These are phyloP conservation scores for Elegia similella DNA, from an alignment of 2,888 invertebrate species.

Conservation along the genomic window DNA sequence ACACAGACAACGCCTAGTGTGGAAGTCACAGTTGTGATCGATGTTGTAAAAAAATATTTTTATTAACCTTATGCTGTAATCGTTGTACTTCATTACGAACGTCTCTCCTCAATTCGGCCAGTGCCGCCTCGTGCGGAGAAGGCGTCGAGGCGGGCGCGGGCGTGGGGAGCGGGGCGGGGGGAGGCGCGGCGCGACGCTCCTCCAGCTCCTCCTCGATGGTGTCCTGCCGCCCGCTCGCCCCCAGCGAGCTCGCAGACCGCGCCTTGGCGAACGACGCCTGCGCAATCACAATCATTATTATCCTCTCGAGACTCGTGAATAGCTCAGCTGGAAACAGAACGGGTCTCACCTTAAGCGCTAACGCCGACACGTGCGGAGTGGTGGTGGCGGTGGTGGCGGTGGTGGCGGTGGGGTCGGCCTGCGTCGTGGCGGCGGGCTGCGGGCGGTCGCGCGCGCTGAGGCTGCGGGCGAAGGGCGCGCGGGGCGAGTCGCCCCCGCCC, in stretches of 20 bases:
- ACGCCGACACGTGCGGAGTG: slow-evolving; percentile 61
- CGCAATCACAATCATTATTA: background rate
- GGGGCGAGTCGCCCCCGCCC: slow-evolving; percentile 35
- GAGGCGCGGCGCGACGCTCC: slow-evolving; percentile 62
- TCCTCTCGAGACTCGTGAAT: too few relatives aligned
- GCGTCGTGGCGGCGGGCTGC: slow-evolving; percentile 67
- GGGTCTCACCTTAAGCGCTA: slow-evolving; percentile 46
- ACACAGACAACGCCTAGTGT: too few relatives aligned
- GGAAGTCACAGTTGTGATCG: too few relatives aligned
- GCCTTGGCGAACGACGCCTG: slow-evolving; percentile 63
- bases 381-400: slow-evolving; percentile 74
- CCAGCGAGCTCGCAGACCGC: slow-evolving; percentile 65
- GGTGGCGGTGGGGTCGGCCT: slow-evolving; percentile 41
- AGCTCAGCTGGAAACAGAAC: background rate
- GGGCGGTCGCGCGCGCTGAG: slow-evolving; percentile 68
- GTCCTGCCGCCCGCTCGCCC: slow-evolving; percentile 83
- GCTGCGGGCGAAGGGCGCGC: slow-evolving; percentile 61
- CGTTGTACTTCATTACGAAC: slow-evolving; percentile 69
- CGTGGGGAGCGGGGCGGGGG: slow-evolving; percentile 41
- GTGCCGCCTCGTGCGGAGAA: slow-evolving; percentile 74
- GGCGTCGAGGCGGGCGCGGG: slow-evolving; percentile 41
- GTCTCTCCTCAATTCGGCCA: slow-evolving; percentile 71
- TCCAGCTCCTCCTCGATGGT: slow-evolving; percentile 89
- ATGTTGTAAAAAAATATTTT: background rate
- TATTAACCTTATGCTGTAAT: slow-evolving; percentile 64